These are phyloP conservation scores for Amiota mariae DNA, from an alignment of 2,888 invertebrate species.

Conservation along the genomic window DNA sequence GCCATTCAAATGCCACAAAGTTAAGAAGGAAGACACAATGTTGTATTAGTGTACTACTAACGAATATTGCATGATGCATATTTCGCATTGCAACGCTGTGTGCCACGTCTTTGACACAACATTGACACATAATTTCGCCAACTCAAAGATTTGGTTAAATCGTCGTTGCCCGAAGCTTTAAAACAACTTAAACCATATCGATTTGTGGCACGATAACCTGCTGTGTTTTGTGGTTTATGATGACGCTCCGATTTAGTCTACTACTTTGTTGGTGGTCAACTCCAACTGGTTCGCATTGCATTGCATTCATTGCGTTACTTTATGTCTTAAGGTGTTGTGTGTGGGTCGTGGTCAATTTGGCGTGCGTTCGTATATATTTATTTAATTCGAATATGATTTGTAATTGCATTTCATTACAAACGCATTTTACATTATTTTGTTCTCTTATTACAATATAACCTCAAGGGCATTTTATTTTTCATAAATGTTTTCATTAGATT, in stretches of 20 bases:
- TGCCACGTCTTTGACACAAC: conserved; percentile 20
- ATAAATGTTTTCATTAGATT: neutral
- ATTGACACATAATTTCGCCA: conserved; percentile 29
- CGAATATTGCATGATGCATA: neutral
- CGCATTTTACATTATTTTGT: conserved; percentile 17
- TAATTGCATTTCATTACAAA: conserved; percentile 66
- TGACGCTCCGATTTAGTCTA: neutral
- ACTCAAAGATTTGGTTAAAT: neutral
- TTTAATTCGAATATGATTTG: conserved; percentile 52
- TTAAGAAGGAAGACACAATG: too few relatives aligned
- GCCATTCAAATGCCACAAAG: too few relatives aligned
- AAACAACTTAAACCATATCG: conserved; percentile 12
- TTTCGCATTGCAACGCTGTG: neutral
- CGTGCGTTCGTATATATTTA: neutral
- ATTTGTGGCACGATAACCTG: conserved; percentile 23
- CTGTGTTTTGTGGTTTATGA: conserved; percentile 4
- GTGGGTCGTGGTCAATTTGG: conserved; percentile 54
- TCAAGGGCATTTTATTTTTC: conserved; percentile 58
- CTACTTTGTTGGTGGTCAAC: conserved; percentile 22
- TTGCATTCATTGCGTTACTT: conserved; percentile 9
- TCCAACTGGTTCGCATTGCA: conserved; percentile 14
- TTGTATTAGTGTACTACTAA: too few relatives aligned
- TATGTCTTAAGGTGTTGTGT: conserved; percentile 42
- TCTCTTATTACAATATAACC: conserved; percentile 52
- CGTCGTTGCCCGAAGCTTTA: neutral